These are phyloP conservation scores for Thunnus thynnus DNA, from an alignment of 2,113 vertebrate species.

Conservation along the genomic window DNA sequence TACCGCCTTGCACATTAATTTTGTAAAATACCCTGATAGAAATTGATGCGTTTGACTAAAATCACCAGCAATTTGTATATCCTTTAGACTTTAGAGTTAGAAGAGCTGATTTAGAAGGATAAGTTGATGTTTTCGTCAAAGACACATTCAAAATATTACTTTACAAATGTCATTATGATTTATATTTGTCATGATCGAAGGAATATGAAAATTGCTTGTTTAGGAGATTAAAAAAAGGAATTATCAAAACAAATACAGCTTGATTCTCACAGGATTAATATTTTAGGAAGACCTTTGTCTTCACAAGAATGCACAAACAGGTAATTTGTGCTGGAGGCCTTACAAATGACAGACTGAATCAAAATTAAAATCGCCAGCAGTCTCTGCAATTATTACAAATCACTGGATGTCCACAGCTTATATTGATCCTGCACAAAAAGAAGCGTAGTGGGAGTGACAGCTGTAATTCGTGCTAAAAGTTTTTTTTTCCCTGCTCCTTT, in stretches of 20 bases:
- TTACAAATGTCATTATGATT: not conserved
- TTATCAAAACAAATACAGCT: slow-evolving; percentile 7
- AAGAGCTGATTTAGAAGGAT: not conserved
- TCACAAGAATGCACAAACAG: slow-evolving; percentile 28
- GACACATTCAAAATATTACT: not conserved
- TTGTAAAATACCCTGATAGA: not conserved
- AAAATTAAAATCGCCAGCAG: slow-evolving; percentile 32
- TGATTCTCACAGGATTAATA: slow-evolving; percentile 20
- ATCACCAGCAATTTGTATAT: not conserved
- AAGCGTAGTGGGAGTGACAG: slow-evolving; percentile 15
- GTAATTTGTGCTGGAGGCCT: slow-evolving; percentile 49
- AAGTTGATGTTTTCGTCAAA: not conserved
- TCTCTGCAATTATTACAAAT: slow-evolving; percentile 58
- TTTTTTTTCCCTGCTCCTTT: slow-evolving; percentile 3
- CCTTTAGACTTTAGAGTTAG: not conserved
- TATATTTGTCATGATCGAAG: not conserved
- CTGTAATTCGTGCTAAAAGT: slow-evolving; percentile 38
- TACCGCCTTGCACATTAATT: not conserved
- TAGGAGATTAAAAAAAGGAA: slow-evolving; percentile 17
- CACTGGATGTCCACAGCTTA: slow-evolving; percentile 32
- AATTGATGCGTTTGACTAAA: not conserved
- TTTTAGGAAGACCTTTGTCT: slow-evolving; percentile 34
- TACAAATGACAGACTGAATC: slow-evolving; percentile 35
- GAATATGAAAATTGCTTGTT: slow-evolving; percentile 35
- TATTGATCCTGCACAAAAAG: slow-evolving; percentile 33